Evolutionary conservation across 1,140 invertebrate species (phyloP).

Genomic region (Psilanteris sp.): DNA sequence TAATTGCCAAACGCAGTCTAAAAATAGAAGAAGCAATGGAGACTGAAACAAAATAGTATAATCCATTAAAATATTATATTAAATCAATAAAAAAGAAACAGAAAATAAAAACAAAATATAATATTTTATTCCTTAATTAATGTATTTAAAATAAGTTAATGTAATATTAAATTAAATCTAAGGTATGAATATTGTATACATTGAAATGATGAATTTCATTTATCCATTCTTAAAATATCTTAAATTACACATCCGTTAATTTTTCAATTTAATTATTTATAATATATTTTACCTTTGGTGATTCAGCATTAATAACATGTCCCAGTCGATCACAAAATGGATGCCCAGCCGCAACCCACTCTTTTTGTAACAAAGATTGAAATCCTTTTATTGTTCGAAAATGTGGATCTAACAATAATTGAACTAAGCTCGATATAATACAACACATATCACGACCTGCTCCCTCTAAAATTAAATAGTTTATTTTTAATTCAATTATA

Average conservation of each 20-base stretch:
- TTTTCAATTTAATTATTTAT: too few species aligned
- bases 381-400: conserved; percentile 93
- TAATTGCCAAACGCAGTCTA: conserved; percentile 97
- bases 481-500: conserved; percentile 24
- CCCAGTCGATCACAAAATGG: conserved; percentile 89
- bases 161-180: too few species aligned
- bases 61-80: too few species aligned
- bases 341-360: conserved; percentile 95
- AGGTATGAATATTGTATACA: too few species aligned
- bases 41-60: conserved; percentile 79
- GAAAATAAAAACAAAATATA: too few species aligned
- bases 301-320: conserved; percentile 81
- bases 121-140: too few species aligned
- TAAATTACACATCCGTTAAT: too few species aligned
- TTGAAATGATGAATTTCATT: too few species aligned
- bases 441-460: conserved; percentile 94
- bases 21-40: conserved; percentile 92
- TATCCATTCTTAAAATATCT: too few species aligned
- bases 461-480: conserved; percentile 80
- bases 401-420: conserved; percentile 92
- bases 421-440: conserved; percentile 91
- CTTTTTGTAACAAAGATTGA: conserved; percentile 94
- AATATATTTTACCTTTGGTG: conserved; percentile 80
- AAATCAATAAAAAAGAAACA: too few species aligned
- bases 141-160: too few species aligned